Base-by-base conservation (phyloP, 2,888 invertebrate genomes). In the Nymphalis c-album region DNA sequence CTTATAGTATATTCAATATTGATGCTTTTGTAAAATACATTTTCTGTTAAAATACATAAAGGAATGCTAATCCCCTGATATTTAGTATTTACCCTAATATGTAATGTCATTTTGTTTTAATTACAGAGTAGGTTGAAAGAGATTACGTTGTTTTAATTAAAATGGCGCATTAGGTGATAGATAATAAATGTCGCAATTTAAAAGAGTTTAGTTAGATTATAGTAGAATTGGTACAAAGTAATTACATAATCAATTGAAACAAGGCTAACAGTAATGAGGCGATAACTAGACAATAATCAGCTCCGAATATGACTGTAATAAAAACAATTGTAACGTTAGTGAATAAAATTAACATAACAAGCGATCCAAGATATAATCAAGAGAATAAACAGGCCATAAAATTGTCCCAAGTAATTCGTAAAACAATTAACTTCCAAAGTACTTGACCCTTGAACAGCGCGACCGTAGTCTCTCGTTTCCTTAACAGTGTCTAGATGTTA, bases 401-500 rank as follows among this genome's bases (percentile, higher is more conserved):
- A 67, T 20, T 59, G 45, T 71, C 58, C 40, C 64, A 68, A 66
- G 63, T 65, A 73, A 75, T 76, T 73, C 77, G 76, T 73, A 77
- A 77, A 77, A 74, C 76, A 75, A 77, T 76, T 74, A 75, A 70
- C 70, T 51, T 50, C 55, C 59, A 67, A 58, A 72, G 71, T 67
- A 70, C 64, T 74, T 76, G 77, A 78, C 77, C 78, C 76, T 73
- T 72, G 69, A 72, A 75, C 73, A 75, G 74, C 75, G 68, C 73
- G 75, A 64, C 69, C 16, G 76, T 84, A 82, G 76, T 77, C 75
- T 75, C 82, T 87, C 86, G 85, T 88, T 87, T 87, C 84, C 87
- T 87, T 88, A 82, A 87, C 85, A 87, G 86, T 88, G 86, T 81
- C 82, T 76, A 74, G 81, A 80, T 79, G 79, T 85, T 82, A 80